Base-by-base conservation (phyloP, 2,888 invertebrate species). In the Meteorus colon region DNA sequence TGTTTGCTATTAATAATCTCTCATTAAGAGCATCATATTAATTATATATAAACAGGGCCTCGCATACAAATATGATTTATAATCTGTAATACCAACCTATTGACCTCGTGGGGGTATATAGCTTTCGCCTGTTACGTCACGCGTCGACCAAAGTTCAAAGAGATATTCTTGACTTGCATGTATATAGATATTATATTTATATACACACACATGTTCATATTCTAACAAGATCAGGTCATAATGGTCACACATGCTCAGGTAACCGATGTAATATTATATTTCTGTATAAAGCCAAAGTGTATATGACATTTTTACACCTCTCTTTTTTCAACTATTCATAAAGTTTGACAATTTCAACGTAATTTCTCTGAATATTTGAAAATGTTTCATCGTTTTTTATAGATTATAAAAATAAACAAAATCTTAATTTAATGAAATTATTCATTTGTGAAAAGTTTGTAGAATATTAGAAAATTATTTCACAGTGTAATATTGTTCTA, bases 101-200 rank as follows among this genome's bases (percentile, higher is more conserved):
- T 62, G 31, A 62, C 62, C 62, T 62, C 55, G 62, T 29, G n/a
- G 4, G 31, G 27, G 62, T 19, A 19, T 55, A 55, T 24, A 62
- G 31, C 62, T 62, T 62, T 62, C 62, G 62, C 62, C 16, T 2
- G 31, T 62, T 62, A 31, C 62, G 62, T 29, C 62, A 62, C 31
- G 62, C 62, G 62, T 31, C 62, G 62, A 62, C 10, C 62, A 62
- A 62, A 62, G 62, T 62, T 62, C 62, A 62, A 62, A 14, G 62
- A 62, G 62, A 62, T 62, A 62, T 62, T 62, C 29, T 62, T 16
- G 62, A 31, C 62, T 31, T 34, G 2, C 31, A 29, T 12, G 41
- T 41, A 41, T 12, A 41, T 16, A 62, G 16, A 55, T 19, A 48
- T 48, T 34, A 48, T 48, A 16, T 48, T 16, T 48, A n/a, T 48